These are phyloP conservation scores for Cephus pygmeus DNA, from an alignment of 2,888 invertebrate genomes.

Conservation along the genomic window DNA sequence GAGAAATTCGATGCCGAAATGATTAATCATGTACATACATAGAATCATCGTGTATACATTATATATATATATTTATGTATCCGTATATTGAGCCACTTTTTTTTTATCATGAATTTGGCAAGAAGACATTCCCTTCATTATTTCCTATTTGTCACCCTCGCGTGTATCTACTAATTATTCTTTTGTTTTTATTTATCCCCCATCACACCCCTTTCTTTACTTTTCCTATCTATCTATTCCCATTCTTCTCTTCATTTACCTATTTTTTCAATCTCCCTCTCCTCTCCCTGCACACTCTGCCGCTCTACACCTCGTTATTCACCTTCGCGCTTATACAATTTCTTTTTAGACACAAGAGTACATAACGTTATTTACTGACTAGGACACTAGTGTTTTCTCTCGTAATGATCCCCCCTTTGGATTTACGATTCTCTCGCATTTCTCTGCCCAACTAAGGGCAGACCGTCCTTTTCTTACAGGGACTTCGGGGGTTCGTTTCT, in stretches of 20 bases:
- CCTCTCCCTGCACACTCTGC: background rate
- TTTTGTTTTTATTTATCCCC: constrained; percentile 15
- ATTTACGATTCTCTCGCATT: background rate
- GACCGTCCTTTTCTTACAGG: constrained; percentile 15
- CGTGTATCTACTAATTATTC: background rate
- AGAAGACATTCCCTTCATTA: constrained; percentile 38
- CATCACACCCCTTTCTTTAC: background rate
- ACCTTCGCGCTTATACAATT: background rate
- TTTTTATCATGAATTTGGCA: constrained; percentile 53
- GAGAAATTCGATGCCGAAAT: background rate
- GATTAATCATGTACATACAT: background rate
- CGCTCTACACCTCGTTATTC: background rate
- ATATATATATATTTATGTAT: constrained; percentile 2
- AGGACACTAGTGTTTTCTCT: constrained; percentile 46
- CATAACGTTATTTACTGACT: constrained; percentile 54
- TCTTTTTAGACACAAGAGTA: constrained; percentile 31
- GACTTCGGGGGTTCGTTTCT: constrained; percentile 8
- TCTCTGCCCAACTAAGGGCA: background rate
- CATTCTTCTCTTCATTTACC: background rate
- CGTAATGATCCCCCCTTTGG: constrained; percentile 7
- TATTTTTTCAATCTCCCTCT: constrained; percentile 15
- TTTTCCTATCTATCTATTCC: background rate
- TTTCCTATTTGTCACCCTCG: background rate
- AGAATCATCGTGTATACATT: background rate
- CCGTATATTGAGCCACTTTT: constrained; percentile 39